Evolutionary conservation across 2,797 vertebrate species (phyloP).

Genomic region (Erethizon dorsatum): DNA sequence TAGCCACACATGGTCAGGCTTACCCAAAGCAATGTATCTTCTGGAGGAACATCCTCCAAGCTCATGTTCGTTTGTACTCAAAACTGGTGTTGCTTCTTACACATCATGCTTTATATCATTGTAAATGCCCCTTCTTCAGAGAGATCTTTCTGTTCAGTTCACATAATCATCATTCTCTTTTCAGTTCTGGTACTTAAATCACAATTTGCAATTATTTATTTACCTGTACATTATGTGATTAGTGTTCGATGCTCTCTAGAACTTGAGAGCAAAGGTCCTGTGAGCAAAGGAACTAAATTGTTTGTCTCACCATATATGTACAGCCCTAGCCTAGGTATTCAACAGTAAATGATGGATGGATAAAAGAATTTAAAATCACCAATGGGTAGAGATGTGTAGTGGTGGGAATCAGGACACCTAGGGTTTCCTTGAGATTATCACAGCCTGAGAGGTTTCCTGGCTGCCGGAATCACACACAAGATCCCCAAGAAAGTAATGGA

Average conservation of each 20-base stretch:
- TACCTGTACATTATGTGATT: neutral
- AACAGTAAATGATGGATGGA: neutral
- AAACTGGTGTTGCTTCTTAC: neutral
- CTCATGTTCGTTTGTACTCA: neutral
- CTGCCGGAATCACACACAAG: neutral
- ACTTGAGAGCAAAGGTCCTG: neutral
- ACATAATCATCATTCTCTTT: neutral
- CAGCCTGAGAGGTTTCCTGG: neutral
- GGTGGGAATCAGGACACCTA: neutral
- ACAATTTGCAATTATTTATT: neutral
- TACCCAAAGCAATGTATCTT: neutral
- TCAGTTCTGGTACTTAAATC: neutral
- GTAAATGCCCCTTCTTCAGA: neutral
- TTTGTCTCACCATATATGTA: neutral
- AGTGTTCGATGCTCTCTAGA: neutral
- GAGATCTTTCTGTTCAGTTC: neutral
- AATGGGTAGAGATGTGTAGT: neutral
- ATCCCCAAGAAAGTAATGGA: neutral
- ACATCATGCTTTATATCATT: neutral
- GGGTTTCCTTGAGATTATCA: neutral
- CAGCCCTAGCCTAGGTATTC: neutral
- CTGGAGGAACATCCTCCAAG: neutral
- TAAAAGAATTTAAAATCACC: conserved; percentile 21
- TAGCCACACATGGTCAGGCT: neutral
- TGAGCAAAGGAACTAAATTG: neutral